Conservation (phyloP, 2,888 invertebrate species). For the Clostera curtula region DNA sequence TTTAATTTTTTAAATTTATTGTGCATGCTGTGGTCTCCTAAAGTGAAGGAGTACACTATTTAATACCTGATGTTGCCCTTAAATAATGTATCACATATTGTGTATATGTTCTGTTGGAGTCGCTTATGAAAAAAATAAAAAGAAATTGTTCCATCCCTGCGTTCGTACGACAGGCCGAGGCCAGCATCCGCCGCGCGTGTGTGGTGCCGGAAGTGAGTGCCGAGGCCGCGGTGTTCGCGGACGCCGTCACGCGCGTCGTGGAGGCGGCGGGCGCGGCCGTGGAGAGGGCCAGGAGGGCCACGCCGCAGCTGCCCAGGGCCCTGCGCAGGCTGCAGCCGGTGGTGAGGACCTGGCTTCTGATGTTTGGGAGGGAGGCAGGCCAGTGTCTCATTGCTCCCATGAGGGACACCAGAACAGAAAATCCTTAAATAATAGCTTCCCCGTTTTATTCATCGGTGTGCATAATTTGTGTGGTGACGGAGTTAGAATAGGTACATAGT, state of each 20-base stretch:
- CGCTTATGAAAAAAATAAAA: too few relatives aligned
- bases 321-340: slow-evolving; percentile 34
- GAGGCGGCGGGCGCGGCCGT: slow-evolving; percentile 45
- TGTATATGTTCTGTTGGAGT: too few relatives aligned
- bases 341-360: slow-evolving; percentile 20
- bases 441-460: too few relatives aligned
- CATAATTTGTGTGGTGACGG: too few relatives aligned
- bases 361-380: background rate
- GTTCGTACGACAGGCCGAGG: slow-evolving; percentile 47
- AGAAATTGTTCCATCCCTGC: too few relatives aligned
- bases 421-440: too few relatives aligned
- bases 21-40: background rate
- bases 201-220: slow-evolving; percentile 22
- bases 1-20: background rate
- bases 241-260: slow-evolving; percentile 50
- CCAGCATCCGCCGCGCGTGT: slow-evolving; percentile 34
- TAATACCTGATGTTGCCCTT: too few relatives aligned
- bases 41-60: too few relatives aligned
- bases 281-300: slow-evolving; percentile 33
- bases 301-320: slow-evolving; percentile 8
- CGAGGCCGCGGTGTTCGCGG: slow-evolving; percentile 47
- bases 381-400: too few relatives aligned
- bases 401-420: too few relatives aligned
- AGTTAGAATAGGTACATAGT: too few relatives aligned
- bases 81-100: too few relatives aligned